Percentiles rank a stretch among this genome's conserved stretches.
These are phyloP conservation scores for Bergia sp. DNA, from an alignment of 92 coral and sea anemone species.

Conservation along the genomic window DNA sequence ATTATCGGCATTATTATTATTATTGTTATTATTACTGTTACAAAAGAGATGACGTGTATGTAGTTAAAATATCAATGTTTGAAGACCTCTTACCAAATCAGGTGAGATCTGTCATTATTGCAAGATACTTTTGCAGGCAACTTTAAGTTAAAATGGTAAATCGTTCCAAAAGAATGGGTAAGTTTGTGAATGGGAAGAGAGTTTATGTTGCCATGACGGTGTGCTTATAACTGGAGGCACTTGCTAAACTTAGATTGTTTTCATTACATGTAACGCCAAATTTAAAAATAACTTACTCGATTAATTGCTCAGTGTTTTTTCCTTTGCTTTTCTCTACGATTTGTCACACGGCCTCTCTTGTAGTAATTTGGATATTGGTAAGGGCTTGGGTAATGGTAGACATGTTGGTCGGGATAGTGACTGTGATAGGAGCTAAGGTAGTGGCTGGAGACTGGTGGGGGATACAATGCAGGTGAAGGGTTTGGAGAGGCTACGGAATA, in stretches of 20 bases:
- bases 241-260: not conserved
- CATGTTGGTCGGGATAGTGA: not conserved
- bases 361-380: constrained; percentile 16
- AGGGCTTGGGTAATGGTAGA: not conserved
- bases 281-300: constrained; percentile 5
- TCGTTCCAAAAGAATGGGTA: not conserved
- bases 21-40: too few relatives aligned
- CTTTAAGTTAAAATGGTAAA: too few relatives aligned
- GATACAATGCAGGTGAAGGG: not conserved
- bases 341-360: constrained; percentile 20
- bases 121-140: not conserved
- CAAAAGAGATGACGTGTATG: too few relatives aligned
- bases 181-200: not conserved
- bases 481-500: constrained; percentile 5
- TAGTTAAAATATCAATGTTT: too few relatives aligned
- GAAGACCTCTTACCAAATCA: too few relatives aligned
- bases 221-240: not conserved
- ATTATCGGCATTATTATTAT: too few relatives aligned
- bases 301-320: constrained; percentile 10
- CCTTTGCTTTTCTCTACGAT: constrained; percentile 8
- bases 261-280: not conserved
- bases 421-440: not conserved
- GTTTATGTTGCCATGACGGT: not conserved
- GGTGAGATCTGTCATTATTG: not conserved
- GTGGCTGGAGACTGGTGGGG: not conserved